phyloP scores from a whole-genome alignment of 2,113 vertebrate genomes.

The Diadophis punctatus region DNA sequence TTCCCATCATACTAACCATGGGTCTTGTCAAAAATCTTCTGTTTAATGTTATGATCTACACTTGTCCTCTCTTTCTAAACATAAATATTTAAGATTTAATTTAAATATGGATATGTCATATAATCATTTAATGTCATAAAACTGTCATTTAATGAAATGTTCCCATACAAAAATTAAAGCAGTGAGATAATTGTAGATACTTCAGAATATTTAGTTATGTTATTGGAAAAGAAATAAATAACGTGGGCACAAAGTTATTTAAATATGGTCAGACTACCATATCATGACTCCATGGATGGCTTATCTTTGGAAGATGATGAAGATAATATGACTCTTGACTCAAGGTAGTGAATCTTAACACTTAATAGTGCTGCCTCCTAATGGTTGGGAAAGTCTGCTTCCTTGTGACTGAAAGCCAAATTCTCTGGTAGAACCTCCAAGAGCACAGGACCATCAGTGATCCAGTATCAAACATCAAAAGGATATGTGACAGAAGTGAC shows the following conservation, averaged over 20 bases:
- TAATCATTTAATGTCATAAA: background rate
- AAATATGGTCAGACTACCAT: background rate
- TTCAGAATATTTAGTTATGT: background rate
- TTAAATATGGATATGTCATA: background rate
- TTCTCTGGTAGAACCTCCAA: background rate
- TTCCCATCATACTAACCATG: background rate
- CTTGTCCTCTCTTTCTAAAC: background rate
- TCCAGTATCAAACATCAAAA: background rate
- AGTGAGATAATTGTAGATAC: background rate
- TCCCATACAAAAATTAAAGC: background rate
- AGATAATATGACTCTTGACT: background rate
- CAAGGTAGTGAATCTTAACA: background rate
- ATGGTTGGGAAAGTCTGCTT: background rate
- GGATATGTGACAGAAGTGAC: background rate
- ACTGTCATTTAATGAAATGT: background rate
- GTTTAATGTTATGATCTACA: background rate
- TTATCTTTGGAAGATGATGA: no score
- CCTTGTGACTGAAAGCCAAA: background rate
- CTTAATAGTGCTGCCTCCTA: background rate
- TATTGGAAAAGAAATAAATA: background rate
- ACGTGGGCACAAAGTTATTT: background rate
- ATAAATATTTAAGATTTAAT: background rate
- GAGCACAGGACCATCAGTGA: background rate
- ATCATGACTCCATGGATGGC: no score
- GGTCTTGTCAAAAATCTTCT: background rate